Percentiles rank a stretch among this genome's conserved stretches.
Evolutionary conservation across 2,797 vertebrate species (phyloP).

Genomic region (Hemitrygon akajei): DNA sequence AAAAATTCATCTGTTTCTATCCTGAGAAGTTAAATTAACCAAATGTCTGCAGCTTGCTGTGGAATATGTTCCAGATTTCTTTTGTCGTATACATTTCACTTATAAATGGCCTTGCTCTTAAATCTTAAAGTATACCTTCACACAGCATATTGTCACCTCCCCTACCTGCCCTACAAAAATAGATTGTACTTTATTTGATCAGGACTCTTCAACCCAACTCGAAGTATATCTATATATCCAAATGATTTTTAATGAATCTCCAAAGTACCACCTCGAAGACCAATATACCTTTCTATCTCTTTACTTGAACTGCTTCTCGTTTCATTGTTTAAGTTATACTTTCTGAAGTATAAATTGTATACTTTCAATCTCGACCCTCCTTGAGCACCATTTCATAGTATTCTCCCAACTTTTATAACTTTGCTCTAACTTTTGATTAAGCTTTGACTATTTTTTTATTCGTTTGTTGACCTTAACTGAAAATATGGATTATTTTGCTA

Average conservation of each 20-base stretch:
- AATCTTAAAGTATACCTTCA: neutral
- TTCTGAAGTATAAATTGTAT: neutral
- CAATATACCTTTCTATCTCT: neutral
- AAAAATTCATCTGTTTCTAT: neutral
- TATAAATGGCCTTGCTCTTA: neutral
- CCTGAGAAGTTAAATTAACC: neutral
- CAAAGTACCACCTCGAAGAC: neutral
- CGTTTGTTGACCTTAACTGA: neutral
- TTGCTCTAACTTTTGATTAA: neutral
- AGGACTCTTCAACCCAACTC: neutral
- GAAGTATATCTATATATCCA: neutral
- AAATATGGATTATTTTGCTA: conserved; percentile 16
- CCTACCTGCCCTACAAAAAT: neutral
- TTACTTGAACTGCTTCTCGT: no score
- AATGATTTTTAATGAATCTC: neutral
- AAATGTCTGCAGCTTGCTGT: neutral
- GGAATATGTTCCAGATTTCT: neutral
- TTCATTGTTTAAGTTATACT: no score
- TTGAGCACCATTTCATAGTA: neutral
- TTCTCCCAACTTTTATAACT: neutral
- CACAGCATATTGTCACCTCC: neutral
- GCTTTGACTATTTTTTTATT: neutral
- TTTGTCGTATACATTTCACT: neutral
- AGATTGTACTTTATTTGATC: neutral
- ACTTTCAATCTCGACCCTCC: neutral